Conservation (phyloP, 2,113 vertebrate genomes). For the Aegotheles bennettii region DNA sequence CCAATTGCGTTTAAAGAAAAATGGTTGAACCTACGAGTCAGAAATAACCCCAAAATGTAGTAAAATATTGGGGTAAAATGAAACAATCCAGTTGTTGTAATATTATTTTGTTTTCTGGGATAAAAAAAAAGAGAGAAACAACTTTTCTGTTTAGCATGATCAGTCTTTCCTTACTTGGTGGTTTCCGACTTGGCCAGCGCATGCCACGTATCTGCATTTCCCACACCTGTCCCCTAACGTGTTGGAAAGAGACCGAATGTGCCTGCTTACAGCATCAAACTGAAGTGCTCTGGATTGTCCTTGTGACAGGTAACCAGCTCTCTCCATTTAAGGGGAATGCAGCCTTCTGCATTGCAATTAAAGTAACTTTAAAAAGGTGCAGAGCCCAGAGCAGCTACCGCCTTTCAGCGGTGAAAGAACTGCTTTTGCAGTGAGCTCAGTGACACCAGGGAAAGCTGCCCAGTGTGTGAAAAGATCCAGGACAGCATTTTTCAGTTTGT, state of each 20-base stretch:
- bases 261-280: not conserved
- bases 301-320: not conserved
- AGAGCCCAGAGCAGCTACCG: not conserved
- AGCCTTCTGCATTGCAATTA: not conserved
- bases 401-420: not conserved
- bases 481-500: not conserved
- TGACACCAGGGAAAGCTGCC: not conserved
- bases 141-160: not conserved
- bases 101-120: not conserved
- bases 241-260: not conserved
- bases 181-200: not conserved
- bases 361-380: not conserved
- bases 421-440: not conserved
- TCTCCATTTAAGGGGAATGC: not conserved
- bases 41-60: not conserved
- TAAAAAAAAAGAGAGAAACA: not conserved
- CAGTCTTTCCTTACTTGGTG: not conserved
- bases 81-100: not conserved
- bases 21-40: not conserved
- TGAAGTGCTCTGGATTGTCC: not conserved
- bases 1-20: not conserved
- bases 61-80: not conserved
- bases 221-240: not conserved
- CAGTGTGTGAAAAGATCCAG: conserved; percentile 31
- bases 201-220: not conserved